Evolutionary conservation across 2,113 vertebrate species (phyloP).

Genomic region (Rana temporaria): DNA sequence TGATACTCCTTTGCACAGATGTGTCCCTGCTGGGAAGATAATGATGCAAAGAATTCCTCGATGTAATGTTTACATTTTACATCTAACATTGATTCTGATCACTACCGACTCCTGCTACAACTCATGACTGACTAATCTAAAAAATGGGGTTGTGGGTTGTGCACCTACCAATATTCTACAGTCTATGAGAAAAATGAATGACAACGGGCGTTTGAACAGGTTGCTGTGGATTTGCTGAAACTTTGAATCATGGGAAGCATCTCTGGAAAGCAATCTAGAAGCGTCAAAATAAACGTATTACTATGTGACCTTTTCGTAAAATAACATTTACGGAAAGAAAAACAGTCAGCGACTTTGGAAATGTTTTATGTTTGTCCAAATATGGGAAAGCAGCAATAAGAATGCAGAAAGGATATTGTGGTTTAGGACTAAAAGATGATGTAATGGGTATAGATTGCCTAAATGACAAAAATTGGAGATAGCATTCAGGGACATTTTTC

Average conservation of each 20-base stretch:
- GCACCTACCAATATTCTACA: slow-evolving; percentile 7
- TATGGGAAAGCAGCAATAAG: background rate
- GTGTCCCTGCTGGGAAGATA: slow-evolving; percentile 54
- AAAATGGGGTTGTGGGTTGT: slow-evolving; percentile 16
- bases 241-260: background rate
- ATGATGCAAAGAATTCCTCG: slow-evolving; percentile 48
- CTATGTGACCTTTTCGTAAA: slow-evolving; percentile 18
- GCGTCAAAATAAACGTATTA: slow-evolving; percentile 3
- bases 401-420: background rate
- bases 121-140: slow-evolving; percentile 45
- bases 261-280: slow-evolving; percentile 12
- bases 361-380: background rate
- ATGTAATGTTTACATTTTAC: slow-evolving; percentile 51
- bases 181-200: slow-evolving; percentile 6
- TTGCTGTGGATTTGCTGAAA: background rate
- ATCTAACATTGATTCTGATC: slow-evolving; percentile 49
- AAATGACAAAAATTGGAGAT: background rate
- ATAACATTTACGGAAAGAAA: slow-evolving; percentile 27
- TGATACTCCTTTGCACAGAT: slow-evolving; percentile 42
- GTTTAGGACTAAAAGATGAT: background rate
- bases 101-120: slow-evolving; percentile 35
- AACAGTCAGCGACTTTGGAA: slow-evolving; percentile 19
- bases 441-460: background rate
- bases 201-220: background rate
- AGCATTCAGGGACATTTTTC: too few relatives aligned